These are phyloP conservation scores for Eustalomyia histrio DNA, from an alignment of 2,888 invertebrate genomes.

Conservation along the genomic window DNA sequence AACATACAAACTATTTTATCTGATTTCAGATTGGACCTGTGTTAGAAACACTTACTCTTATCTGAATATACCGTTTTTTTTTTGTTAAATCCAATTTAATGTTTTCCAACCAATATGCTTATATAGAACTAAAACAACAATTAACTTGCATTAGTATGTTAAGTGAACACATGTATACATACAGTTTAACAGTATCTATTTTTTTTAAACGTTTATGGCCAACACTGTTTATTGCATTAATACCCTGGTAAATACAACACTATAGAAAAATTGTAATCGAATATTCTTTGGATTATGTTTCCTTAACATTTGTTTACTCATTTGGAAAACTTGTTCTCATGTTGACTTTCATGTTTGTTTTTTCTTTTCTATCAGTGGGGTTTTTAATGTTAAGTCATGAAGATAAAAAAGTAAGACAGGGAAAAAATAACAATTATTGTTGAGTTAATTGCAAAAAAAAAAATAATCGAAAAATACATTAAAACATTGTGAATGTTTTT, in stretches of 20 bases:
- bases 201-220: background rate
- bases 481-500: no score
- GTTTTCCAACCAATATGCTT: no score
- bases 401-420: background rate
- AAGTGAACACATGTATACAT: background rate
- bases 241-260: background rate
- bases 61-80: no score
- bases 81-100: no score
- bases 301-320: constrained; percentile 8
- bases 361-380: background rate
- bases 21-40: no score
- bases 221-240: background rate
- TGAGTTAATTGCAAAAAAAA: constrained; percentile 5
- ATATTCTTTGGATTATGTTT: constrained; percentile 23
- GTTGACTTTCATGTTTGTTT: constrained; percentile 3
- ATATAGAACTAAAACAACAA: background rate
- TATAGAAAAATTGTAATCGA: background rate
- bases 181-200: background rate
- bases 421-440: background rate
- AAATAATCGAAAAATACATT: background rate
- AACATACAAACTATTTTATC: no score
- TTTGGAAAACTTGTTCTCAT: constrained; percentile 15
- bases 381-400: constrained; percentile 1
- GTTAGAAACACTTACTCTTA: no score
- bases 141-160: background rate